A percentile compares a stretch with the other conserved stretches of the same genome.
Conservation (phyloP, 2,797 vertebrate genomes). For the Melanotaenia maccullochi region DNA sequence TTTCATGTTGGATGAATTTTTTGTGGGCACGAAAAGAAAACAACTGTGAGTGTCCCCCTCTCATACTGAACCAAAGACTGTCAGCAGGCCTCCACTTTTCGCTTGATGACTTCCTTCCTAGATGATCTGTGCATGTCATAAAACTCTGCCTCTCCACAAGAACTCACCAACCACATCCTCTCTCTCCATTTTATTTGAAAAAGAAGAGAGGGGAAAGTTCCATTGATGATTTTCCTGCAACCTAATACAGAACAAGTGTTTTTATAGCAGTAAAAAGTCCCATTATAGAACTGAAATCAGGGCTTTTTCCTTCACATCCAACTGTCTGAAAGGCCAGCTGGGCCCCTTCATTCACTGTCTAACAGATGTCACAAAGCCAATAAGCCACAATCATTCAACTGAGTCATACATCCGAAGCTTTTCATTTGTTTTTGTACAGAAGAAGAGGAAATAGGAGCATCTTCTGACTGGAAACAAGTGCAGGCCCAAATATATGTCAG, state of each 20-base stretch:
- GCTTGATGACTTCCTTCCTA: constrained; percentile 57
- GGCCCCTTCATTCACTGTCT: constrained; percentile 37
- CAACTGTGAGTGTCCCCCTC: constrained; percentile 4
- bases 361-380: constrained; percentile 36
- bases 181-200: constrained; percentile 30
- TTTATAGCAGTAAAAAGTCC: constrained; percentile 35
- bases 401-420: constrained; percentile 22
- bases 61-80: constrained; percentile 19
- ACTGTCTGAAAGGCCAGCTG: constrained; percentile 57
- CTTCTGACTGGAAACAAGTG: neutral
- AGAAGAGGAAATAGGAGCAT: neutral
- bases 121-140: constrained; percentile 31
- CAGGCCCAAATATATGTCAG: neutral
- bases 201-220: constrained; percentile 46
- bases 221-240: constrained; percentile 17
- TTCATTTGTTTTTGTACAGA: constrained; percentile 14
- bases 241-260: constrained; percentile 23
- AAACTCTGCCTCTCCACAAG: constrained; percentile 32
- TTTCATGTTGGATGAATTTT: constrained; percentile 8
- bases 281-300: constrained; percentile 45
- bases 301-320: constrained; percentile 5
- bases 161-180: constrained; percentile 27
- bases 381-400: constrained; percentile 33
- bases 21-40: constrained; percentile 14
- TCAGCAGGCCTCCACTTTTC: constrained; percentile 20